Evolutionary conservation across 2,113 vertebrate species (phyloP).

Genomic region (Neotragus moschatus): DNA sequence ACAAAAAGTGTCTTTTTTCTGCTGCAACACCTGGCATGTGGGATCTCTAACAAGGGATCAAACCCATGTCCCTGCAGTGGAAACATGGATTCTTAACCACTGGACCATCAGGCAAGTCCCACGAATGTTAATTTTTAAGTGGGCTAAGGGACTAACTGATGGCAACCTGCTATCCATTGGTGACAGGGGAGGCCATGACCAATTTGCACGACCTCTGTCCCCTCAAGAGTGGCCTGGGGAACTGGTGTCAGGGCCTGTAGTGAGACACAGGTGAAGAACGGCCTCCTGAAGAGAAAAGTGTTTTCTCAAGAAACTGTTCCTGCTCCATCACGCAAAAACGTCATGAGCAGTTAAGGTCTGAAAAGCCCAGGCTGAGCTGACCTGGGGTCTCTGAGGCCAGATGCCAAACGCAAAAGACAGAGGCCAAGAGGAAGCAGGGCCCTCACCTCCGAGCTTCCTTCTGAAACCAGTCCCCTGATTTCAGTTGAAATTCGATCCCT

Average conservation of each 20-base stretch:
- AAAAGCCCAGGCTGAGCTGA: neutral
- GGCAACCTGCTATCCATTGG: fast-evolving
- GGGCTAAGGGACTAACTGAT: neutral
- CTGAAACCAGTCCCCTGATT: neutral
- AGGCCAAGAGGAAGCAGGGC: neutral
- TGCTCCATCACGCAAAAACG: neutral
- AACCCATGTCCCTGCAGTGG: neutral
- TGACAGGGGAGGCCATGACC: neutral
- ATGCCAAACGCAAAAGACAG: neutral
- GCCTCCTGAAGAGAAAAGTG: neutral
- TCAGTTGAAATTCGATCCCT: neutral
- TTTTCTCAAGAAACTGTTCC: neutral
- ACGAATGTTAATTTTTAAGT: neutral
- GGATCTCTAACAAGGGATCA: neutral
- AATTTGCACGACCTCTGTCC: neutral
- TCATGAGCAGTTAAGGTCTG: neutral
- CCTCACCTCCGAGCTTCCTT: neutral
- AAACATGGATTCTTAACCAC: neutral
- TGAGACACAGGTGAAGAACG: neutral
- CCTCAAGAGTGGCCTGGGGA: neutral
- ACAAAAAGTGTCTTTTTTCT: neutral
- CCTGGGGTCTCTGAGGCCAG: neutral
- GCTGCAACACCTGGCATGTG: neutral
- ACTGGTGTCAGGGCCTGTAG: neutral
- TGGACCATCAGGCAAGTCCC: neutral